Base-by-base conservation (phyloP, 2,888 invertebrate species). In the Phortica magna region DNA sequence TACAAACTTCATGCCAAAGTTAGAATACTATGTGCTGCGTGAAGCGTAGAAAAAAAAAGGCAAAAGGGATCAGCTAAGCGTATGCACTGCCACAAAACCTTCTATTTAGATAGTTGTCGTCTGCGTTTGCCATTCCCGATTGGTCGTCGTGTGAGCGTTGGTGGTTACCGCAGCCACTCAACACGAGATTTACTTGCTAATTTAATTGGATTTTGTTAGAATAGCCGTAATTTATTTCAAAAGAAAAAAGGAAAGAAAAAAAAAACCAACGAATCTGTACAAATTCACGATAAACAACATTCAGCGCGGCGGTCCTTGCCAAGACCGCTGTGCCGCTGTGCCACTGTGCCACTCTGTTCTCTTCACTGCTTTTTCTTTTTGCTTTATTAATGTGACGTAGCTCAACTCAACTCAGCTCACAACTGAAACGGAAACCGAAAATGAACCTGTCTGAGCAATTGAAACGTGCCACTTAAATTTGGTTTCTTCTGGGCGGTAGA, bases 141-240 rank as follows among this genome's bases (percentile, higher is more conserved):
- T 31, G 31, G 31, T 31, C 39, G 48, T n/a, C 71, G 39, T 61
- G 31, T 2, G 3, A 48, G 59, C 59, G 59, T 59, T 7, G 7
- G 59, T 17, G 17, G 59, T n/a, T 14, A 59, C 7, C 14, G 7
- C 7, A n/a, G n/a, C 17, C 59, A 19, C 17, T 17, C 17, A 59
- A 59, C 17, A 59, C 78, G 82, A 82, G 82, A 86, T 83, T 79
- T 12, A 6, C 14, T 83, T 83, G 83, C 83, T 83, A 83, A 86
- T 84, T 86, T 84, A 84, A 84, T 84, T 84, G 84, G 78, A 84
- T 84, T 86, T 84, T 84, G 86, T 78, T 81, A 41, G 59, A 59
- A 59, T 59, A 17, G 17, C 77, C 78, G 80, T 79, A 84, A 80
- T 83, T 83, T 82, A 81, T 80, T 17, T 42, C 43, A 43, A 42